Base-by-base conservation (phyloP, 1,140 invertebrate genomes). In the Heliothis subflexa region DNA sequence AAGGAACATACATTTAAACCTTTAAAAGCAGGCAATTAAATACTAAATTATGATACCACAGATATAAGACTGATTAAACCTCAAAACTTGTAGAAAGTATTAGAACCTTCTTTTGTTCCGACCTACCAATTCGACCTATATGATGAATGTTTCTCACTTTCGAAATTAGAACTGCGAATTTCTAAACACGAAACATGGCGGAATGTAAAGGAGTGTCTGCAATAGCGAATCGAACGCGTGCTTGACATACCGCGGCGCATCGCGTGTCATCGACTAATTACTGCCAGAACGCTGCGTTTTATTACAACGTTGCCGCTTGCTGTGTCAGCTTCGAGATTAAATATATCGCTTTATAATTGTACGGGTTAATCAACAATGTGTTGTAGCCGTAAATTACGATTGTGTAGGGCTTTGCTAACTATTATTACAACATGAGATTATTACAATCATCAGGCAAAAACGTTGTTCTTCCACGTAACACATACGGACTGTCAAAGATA, bases 211-310 rank as follows among this genome's bases (percentile, higher is more conserved):
- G 21, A 7, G n/a, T 13, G 57, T 75, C n/a, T 45, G 55, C 54
- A 73, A 59, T 75, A 28, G 57, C 59, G 33, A 75, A 75, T 62
- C 14, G 47, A 52, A 75, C 73, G 73, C 47, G 11, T 62, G 33
- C 57, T 18, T 28, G 14, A 49, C 59, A 62, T 75, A 40, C 59
- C 57, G 13, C 47, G 49, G 12, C 18, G 33, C 47, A 64, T 75
- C 73, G 73, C 73, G 59, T 75, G 73, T 52, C 25, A 11, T 52
- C 40, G 57, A 14, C 21, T 40, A 75, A 75, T 74, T 75, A 75
- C 52, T n/a, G 21, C 13, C 57, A n/a, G 40, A 66, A 40, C 25
- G 18, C 28, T 21, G 28, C 52, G 25, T 40, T 73, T 73, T 59
- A 45, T 59, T 59, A 25, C n/a, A 62, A 13, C 57, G 40, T 61